A percentile compares a stretch with the other conserved stretches of the same genome.
Conservation (phyloP, 2,888 invertebrate genomes). For the Dolomedes plantarius region DNA sequence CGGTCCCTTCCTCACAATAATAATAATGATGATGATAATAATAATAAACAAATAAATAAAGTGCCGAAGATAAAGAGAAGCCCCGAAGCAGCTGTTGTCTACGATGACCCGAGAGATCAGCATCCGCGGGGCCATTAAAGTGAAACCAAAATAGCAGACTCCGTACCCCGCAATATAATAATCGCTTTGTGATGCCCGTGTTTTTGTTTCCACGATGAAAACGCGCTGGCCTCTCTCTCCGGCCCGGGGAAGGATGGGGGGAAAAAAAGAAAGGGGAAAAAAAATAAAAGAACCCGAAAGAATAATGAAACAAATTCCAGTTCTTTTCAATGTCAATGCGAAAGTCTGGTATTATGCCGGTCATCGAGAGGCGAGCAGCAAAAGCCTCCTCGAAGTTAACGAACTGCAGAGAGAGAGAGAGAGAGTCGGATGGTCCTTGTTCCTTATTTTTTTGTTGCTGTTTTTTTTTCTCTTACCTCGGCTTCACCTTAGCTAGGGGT, state of each 20-base stretch:
- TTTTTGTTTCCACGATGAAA: constrained; percentile 56
- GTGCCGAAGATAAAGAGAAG: constrained; percentile 5
- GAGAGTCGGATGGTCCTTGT: neutral
- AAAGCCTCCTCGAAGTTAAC: constrained; percentile 25
- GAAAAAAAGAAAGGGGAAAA: neutral
- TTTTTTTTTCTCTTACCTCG: neutral
- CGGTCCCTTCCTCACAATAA: constrained; percentile 40
- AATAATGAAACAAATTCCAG: constrained; percentile 60
- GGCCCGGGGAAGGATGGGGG: neutral
- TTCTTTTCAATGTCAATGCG: constrained; percentile 25
- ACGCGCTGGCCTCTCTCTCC: constrained; percentile 18
- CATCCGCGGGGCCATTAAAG: constrained; percentile 43
- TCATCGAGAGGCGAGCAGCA: constrained; percentile 6
- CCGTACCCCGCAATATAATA: constrained; percentile 55
- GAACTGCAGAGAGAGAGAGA: constrained; percentile 33
- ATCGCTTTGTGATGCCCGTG: constrained; percentile 61
- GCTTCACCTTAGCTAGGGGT: neutral
- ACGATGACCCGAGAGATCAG: constrained; percentile 38
- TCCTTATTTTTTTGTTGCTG: constrained; percentile 8
- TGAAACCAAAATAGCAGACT: constrained; percentile 53
- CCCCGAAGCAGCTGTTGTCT: constrained; percentile 54
- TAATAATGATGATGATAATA: constrained; percentile 48
- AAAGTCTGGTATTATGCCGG: constrained; percentile 28
- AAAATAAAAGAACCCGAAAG: constrained; percentile 10
- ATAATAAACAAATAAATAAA: constrained; percentile 56